Conservation (phyloP, 2,888 invertebrate genomes). For the Drosophila neutralis region DNA sequence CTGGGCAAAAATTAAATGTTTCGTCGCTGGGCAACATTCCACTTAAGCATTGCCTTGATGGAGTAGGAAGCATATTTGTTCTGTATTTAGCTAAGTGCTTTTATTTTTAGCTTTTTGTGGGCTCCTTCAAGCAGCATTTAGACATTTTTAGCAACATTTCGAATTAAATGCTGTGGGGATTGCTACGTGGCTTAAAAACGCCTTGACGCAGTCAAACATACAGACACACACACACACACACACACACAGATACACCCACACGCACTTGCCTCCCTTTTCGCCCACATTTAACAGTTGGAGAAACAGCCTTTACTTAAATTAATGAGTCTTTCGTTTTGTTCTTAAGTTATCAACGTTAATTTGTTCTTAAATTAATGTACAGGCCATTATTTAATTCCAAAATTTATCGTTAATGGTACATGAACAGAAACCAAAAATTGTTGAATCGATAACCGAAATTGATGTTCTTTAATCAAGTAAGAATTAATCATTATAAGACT, state of each 20-base stretch:
- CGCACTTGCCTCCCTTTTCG: neutral
- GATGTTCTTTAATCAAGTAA: neutral
- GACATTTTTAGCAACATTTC: conserved; percentile 52
- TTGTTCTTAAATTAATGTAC: neutral
- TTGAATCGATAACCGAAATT: too few relatives aligned
- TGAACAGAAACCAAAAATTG: too few relatives aligned
- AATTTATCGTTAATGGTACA: neutral
- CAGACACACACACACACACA: neutral
- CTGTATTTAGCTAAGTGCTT: conserved; percentile 34
- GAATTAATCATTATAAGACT: neutral
- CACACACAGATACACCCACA: neutral
- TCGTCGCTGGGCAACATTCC: neutral
- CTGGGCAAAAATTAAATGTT: neutral
- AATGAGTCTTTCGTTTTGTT: neutral
- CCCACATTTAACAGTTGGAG: neutral
- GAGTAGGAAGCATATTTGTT: neutral
- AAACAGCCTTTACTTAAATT: neutral
- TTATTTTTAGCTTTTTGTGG: conserved; percentile 33
- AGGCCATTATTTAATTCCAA: neutral
- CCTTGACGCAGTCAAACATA: conserved; percentile 10
- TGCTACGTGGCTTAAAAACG: conserved; percentile 27
- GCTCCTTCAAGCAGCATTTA: conserved; percentile 54
- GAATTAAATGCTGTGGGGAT: conserved; percentile 40
- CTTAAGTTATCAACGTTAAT: neutral
- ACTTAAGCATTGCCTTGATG: conserved; percentile 14